A percentile compares a stretch with the other conserved stretches of the same genome.
Evolutionary conservation across 2,888 invertebrate genomes (phyloP).

Genomic region (Fragum sueziense): DNA sequence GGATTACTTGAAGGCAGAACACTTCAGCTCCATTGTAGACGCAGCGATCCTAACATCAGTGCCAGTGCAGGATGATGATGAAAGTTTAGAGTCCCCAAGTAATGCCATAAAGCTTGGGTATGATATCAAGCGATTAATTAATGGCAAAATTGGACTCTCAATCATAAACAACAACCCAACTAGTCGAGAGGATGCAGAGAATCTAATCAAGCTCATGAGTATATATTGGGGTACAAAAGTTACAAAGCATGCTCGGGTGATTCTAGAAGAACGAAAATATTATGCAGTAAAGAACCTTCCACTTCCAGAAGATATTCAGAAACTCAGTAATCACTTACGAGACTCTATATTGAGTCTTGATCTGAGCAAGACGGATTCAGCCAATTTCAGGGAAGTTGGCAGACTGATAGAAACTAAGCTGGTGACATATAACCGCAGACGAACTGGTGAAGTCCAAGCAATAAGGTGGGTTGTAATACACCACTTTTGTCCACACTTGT

Average conservation of each 20-base stretch:
- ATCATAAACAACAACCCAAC: conserved; percentile 20
- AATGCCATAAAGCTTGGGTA: conserved; percentile 41
- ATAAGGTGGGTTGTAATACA: too few species aligned
- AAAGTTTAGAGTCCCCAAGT: conserved; percentile 23
- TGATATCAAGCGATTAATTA: conserved; percentile 30
- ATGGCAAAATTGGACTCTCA: conserved; percentile 36
- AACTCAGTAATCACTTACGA: not conserved
- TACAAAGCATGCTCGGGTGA: conserved; percentile 19
- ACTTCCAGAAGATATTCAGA: conserved; percentile 9
- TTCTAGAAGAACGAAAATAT: conserved; percentile 18
- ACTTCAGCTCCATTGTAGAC: conserved; percentile 28
- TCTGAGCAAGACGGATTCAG: not conserved
- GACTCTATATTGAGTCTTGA: not conserved
- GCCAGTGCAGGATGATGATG: conserved; percentile 31
- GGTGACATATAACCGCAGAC: conserved; percentile 31
- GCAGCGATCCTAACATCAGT: conserved; percentile 33
- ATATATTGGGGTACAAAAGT: conserved; percentile 40
- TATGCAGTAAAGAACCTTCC: conserved; percentile 3
- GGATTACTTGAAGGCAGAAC: conserved; percentile 40
- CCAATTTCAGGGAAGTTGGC: conserved; percentile 22
- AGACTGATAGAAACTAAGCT: conserved; percentile 10
- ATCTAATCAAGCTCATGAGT: conserved; percentile 31
- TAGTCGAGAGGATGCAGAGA: conserved; percentile 20
- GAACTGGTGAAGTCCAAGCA: conserved; percentile 33
- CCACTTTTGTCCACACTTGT: too few species aligned